These are phyloP conservation scores for Burhinus bistriatus DNA, from an alignment of 2,113 vertebrate species.

Conservation along the genomic window DNA sequence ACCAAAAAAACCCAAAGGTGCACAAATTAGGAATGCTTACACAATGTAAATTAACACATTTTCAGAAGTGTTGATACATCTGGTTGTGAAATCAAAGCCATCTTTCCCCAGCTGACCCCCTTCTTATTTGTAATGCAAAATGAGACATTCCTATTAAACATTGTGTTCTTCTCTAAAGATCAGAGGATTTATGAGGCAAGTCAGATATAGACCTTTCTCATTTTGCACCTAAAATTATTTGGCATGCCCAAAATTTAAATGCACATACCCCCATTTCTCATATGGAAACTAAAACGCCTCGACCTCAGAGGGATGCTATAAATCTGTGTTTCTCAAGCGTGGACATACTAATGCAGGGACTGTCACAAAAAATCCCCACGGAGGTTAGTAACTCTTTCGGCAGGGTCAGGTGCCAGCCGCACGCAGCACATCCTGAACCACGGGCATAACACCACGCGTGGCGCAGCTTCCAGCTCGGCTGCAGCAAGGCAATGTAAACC, in stretches of 20 bases:
- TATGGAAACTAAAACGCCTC: accelerated
- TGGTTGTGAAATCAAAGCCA: background rate
- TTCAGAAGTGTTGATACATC: background rate
- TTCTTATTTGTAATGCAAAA: background rate
- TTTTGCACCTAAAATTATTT: background rate
- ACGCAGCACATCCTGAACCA: accelerated
- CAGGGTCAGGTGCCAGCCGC: accelerated
- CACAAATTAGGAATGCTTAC: background rate
- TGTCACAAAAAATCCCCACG: accelerated
- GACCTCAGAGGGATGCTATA: background rate
- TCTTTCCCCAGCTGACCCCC: background rate
- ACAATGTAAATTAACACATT: background rate
- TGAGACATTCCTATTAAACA: background rate
- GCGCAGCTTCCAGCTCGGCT: accelerated
- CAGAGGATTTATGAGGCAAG: accelerated
- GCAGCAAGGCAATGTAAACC: accelerated
- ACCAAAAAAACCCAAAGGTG: accelerated
- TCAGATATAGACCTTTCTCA: background rate
- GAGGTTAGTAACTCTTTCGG: accelerated
- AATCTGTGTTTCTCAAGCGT: accelerated
- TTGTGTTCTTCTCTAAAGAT: background rate
- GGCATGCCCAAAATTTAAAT: accelerated
- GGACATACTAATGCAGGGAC: accelerated
- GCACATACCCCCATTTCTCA: accelerated
- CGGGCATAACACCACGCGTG: accelerated